Evolutionary conservation across 2,113 vertebrate genomes (phyloP), one percentile per base, ranked within the genome.

Genomic region (Apodemus sylvaticus): DNA sequence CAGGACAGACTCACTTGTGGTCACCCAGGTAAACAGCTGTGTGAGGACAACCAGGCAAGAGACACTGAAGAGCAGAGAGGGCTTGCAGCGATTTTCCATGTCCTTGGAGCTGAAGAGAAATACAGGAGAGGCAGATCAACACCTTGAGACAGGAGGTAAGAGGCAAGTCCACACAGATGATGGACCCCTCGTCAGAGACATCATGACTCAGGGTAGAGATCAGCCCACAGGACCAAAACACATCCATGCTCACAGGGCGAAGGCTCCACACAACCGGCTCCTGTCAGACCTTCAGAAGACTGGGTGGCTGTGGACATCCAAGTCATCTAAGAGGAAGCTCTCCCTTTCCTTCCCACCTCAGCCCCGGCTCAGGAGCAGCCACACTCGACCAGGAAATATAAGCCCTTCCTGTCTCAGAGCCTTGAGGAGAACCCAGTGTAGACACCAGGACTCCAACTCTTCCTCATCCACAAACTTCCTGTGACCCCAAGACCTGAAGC

Each of bases 211-310:
- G 76, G n/a, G 8, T 22, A 11, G 29, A 22, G 17, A 48, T 60
- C 42, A 70, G 39, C 45, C 10, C 14, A 16, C 3, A 48, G 4
- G 3, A 45, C 5, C 29, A 62, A 7, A 53, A 10, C 42, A 24
- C 71, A 42, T 29, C 14, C 48, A 31, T 0, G 0, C 48, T 51
- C 7, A 39, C 29, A 8, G 5, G 3, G 0, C 2, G 1, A 24
- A 16, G n/a, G 29, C 22, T 26, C 51, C 7, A 14, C 39, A 68
- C 10, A 31, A 9, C 29, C 26, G 0, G 53, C 39, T 7, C 1
- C 39, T 81, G 2, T 22, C 55, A 20, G 45, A 0, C 26, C 13
- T 31, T 70, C 34, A 36, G 39, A 66, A 53, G 51, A 48, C 68
- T 39, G 14, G 66, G 87, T 12, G 5, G 45, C 48, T 51, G 42